Conservation (phyloP, 1,140 invertebrate species). For the Apocrypta bakeri region DNA sequence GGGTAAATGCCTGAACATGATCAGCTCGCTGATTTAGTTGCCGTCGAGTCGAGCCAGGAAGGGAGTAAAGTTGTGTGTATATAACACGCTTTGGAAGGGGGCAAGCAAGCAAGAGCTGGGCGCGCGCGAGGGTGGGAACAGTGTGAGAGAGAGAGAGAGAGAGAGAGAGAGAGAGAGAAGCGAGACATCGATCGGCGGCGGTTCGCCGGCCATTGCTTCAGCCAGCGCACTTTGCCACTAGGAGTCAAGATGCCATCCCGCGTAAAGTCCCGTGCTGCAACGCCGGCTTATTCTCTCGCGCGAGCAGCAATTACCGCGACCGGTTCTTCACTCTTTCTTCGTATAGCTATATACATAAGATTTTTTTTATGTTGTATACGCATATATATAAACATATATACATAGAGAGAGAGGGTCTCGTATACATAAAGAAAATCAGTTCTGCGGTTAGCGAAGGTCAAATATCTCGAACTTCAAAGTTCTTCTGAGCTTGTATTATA, state of each 20-base stretch:
- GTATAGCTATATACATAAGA: not conserved
- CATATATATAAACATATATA: too few species aligned
- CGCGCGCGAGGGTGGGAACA: constrained; percentile 39
- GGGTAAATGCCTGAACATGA: constrained; percentile 21
- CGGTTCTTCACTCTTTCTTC: constrained; percentile 32
- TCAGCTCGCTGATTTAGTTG: constrained; percentile 2
- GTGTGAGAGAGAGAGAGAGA: constrained; percentile 42
- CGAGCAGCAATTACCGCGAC: constrained; percentile 3
- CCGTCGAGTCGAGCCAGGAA: constrained; percentile 40
- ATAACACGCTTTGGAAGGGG: constrained; percentile 12
- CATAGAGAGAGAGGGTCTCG: too few species aligned
- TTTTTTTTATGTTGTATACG: not conserved
- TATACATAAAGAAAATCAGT: too few species aligned
- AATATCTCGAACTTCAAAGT: constrained; percentile 45
- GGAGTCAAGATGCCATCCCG: constrained; percentile 74
- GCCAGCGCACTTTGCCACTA: constrained; percentile 42
- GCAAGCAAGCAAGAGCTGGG: constrained; percentile 44
- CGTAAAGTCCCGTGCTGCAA: constrained; percentile 40
- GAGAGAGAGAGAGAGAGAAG: constrained; percentile 54
- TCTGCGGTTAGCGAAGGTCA: constrained; percentile 34
- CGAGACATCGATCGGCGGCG: constrained; percentile 72
- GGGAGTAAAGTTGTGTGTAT: constrained; percentile 25
- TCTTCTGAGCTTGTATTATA: not conserved
- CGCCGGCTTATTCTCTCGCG: constrained; percentile 21
- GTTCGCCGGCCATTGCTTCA: constrained; percentile 11